Evolutionary conservation across 2,113 vertebrate species (phyloP).

Genomic region (Nycticebus coucang): DNA sequence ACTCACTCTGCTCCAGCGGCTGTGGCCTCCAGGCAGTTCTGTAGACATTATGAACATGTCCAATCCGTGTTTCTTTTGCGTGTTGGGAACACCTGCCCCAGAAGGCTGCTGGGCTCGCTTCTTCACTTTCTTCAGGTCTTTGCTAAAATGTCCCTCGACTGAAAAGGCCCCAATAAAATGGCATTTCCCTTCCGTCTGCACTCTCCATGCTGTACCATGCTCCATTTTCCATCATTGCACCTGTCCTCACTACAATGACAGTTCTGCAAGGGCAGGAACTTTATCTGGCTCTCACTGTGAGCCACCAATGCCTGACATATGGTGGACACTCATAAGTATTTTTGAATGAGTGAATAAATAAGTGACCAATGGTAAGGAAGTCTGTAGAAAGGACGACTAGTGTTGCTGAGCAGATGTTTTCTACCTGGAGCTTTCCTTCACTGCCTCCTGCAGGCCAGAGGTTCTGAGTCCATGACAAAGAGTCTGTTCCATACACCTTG

Average conservation of each 20-base stretch:
- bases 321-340: not conserved
- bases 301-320: not conserved
- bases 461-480: not conserved
- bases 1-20: not conserved
- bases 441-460: not conserved
- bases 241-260: not conserved
- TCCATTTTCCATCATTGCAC: not conserved
- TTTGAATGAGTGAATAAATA: not conserved
- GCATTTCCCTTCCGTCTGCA: not conserved
- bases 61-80: not conserved
- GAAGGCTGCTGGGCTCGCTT: not conserved
- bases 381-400: not conserved
- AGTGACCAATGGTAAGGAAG: not conserved
- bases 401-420: not conserved
- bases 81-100: not conserved
- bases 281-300: not conserved
- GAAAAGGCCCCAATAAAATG: not conserved
- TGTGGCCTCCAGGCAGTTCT: not conserved
- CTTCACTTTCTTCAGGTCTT: not conserved
- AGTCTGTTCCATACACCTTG: no score
- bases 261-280: not conserved
- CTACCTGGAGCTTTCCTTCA: not conserved
- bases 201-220: not conserved
- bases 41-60: not conserved
- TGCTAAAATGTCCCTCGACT: not conserved